Evolutionary conservation across 2,113 vertebrate genomes (phyloP), one percentile per base, ranked within the genome.

Genomic region (Rousettus leschenaultii): DNA sequence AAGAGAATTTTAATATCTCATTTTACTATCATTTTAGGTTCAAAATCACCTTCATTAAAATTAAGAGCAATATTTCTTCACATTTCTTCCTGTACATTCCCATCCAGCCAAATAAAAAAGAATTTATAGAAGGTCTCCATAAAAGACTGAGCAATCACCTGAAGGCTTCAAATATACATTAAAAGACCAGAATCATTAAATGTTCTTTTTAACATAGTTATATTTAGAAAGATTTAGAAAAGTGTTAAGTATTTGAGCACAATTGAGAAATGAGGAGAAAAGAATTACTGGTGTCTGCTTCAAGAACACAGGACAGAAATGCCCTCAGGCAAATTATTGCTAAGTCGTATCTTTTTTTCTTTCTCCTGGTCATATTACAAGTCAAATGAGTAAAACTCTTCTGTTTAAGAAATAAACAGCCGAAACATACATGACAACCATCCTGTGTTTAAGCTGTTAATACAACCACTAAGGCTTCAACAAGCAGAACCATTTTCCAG

Each of bases 41-140:
- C 33, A 85, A 91, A 84, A 84, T 87, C 63, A 93, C 10, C 63
- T 87, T 87, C 21, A 91, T 6, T 48, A 94, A 96, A 98, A 73
- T 59, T 35, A 12, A 86, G 24, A 77, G 55, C 21, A n/a, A 7
- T 12, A 92, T 57, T 78, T 83, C 33, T 71, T 96, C 1, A 7
- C 10, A 92, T 57, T 80, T 83, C 33, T 71, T 96, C 2, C 75
- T 82, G 21, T 40, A 79, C 30, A 77, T 24, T 94, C 86, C 66
- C 2, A 80, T 33, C 35, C 16, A 43, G 33, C 4, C 59, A 96
- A 92, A 86, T 70, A 7, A 65, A 97, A 65, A 43, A 43, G 15
- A 95, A 87, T 40, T 61, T 33, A 14, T 16, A 89, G 57, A 77
- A 94, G 97, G 65, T 21, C 93, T 9, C 9, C 68, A 71, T 33